Conservation (phyloP, 2,113 vertebrate species). For the Tangachromis dhanisi region DNA sequence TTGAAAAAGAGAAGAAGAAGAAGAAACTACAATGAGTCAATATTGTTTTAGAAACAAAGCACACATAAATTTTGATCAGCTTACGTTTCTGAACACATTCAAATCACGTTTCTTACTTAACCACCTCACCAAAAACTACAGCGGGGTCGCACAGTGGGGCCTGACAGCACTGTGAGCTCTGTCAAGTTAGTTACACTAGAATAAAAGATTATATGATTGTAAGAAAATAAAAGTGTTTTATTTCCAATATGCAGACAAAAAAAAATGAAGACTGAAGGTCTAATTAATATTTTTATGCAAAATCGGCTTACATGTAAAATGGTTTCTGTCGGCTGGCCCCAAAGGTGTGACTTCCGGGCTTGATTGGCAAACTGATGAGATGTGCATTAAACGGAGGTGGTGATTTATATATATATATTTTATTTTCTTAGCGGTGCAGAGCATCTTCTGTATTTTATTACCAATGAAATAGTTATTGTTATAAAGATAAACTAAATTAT, state of each 20-base stretch:
- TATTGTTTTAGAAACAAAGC: not conserved
- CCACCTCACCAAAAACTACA: not conserved
- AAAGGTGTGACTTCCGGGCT: not conserved
- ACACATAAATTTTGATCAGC: not conserved
- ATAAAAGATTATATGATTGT: not conserved
- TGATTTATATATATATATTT: not conserved
- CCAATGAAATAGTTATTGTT: not conserved
- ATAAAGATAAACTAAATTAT: not conserved
- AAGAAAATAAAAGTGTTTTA: not conserved
- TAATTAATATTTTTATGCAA: not conserved
- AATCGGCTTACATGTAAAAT: not conserved
- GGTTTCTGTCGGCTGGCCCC: not conserved
- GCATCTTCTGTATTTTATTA: not conserved
- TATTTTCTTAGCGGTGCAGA: not conserved
- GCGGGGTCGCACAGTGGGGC: not conserved
- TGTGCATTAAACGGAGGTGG: not conserved
- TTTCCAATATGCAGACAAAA: not conserved
- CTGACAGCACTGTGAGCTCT: not conserved
- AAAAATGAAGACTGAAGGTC: not conserved
- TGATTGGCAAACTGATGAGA: not conserved
- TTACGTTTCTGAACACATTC: not conserved
- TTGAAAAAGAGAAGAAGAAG: not conserved
- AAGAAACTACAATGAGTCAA: not conserved
- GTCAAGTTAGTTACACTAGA: conserved; percentile 1
- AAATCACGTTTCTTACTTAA: not conserved